Evolutionary conservation across 2,888 invertebrate genomes (phyloP).

Genomic region (Pantelozetes paolii): DNA sequence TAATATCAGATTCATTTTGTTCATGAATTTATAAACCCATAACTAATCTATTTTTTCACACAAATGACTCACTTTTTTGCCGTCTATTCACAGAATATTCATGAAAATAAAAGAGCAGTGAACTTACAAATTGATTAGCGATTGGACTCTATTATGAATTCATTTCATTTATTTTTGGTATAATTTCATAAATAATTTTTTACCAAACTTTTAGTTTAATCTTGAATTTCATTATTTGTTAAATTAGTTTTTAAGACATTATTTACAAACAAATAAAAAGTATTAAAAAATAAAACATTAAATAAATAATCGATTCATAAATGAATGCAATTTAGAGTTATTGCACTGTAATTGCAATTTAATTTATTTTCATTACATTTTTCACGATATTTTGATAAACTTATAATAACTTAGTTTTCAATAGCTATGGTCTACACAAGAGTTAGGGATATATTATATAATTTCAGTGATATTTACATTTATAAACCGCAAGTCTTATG

Average conservation of each 20-base stretch:
- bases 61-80: constrained; percentile 5
- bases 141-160: background rate
- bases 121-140: constrained; percentile 4
- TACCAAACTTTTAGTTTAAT: no score
- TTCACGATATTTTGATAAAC: constrained; percentile 25
- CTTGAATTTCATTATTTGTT: background rate
- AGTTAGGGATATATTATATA: constrained; percentile 26
- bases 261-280: background rate
- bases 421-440: constrained; percentile 28
- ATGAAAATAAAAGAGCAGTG: background rate
- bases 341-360: constrained; percentile 27
- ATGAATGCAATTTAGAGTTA: constrained; percentile 23
- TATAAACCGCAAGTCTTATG: constrained; percentile 26
- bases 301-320: constrained; percentile 24
- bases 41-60: constrained; percentile 23
- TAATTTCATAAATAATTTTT: no score
- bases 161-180: background rate
- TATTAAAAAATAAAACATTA: constrained; percentile 3
- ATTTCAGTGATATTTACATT: constrained; percentile 30
- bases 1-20: background rate
- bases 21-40: background rate
- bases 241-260: background rate
- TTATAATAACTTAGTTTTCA: constrained; percentile 28
- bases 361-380: constrained; percentile 35
- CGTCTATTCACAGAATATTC: background rate